phyloP scores from a whole-genome alignment of 2,113 vertebrate species.

The Mormyrus lacerda region DNA sequence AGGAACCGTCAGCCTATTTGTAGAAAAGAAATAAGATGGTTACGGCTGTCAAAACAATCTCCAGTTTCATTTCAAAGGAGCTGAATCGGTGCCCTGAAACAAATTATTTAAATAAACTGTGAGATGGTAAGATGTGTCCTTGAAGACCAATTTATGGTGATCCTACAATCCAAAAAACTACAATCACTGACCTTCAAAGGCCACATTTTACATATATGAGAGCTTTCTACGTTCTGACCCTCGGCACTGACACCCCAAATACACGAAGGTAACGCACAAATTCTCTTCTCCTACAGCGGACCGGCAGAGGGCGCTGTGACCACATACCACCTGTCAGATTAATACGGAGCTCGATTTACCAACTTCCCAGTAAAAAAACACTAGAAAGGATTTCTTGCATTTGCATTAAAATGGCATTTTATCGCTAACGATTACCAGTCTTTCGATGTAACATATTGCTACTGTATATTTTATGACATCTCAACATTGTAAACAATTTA shows the following conservation, averaged over 20 bases:
- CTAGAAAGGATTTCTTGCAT: not conserved
- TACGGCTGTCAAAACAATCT: not conserved
- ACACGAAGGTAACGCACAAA: not conserved
- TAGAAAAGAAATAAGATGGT: not conserved
- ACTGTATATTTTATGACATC: not conserved
- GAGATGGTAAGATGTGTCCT: not conserved
- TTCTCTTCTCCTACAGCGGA: not conserved
- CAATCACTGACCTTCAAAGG: not conserved
- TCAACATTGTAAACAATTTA: not conserved
- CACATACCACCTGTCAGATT: not conserved
- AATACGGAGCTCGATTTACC: not conserved
- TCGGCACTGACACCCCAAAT: not conserved
- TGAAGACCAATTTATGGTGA: not conserved
- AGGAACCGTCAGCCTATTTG: not conserved
- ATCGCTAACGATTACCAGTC: not conserved
- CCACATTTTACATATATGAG: not conserved
- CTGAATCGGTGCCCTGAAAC: not conserved
- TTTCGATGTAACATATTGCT: not conserved
- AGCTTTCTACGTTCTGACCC: not conserved
- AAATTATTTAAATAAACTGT: not conserved
- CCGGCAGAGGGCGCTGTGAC: slow-evolving; percentile 11
- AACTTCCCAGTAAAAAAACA: not conserved
- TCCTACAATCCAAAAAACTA: not conserved
- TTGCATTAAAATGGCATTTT: not conserved
- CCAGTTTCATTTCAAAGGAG: not conserved